Evolutionary conservation across 2,797 vertebrate species (phyloP).

Genomic region (Hemitrygon akajei): DNA sequence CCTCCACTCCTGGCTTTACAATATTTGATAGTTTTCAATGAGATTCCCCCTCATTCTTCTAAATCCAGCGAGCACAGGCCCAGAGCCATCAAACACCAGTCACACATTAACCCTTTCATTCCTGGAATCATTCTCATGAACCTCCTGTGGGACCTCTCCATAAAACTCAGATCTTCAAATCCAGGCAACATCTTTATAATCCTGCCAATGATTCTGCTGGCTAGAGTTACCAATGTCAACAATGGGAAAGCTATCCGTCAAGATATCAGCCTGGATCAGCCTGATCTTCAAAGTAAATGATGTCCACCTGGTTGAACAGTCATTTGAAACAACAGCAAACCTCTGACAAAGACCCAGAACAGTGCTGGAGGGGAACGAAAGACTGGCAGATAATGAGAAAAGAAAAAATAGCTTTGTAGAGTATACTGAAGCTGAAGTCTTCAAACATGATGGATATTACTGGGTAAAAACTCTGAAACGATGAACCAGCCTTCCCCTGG

Average conservation of each 20-base stretch:
- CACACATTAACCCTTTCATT: no score
- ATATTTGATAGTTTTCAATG: no score
- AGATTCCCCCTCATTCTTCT: no score
- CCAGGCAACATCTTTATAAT: no score
- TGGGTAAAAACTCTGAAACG: not conserved
- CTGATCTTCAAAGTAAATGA: not conserved
- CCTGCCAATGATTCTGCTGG: no score
- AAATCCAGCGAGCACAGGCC: no score
- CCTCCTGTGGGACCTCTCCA: no score
- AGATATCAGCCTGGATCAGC: not conserved
- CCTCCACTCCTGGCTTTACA: no score
- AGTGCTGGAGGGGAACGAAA: not conserved
- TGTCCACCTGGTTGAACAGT: not conserved
- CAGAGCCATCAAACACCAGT: no score
- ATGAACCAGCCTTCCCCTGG: not conserved
- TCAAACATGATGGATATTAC: not conserved
- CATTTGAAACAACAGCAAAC: not conserved
- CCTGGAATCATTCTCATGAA: no score
- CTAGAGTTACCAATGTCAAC: no score
- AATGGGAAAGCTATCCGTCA: not conserved
- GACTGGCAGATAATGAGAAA: not conserved
- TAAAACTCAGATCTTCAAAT: no score
- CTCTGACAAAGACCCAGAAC: not conserved
- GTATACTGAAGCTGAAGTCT: not conserved
- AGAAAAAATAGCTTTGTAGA: not conserved